These are phyloP conservation scores for Dolichomitus sp. DNA, from an alignment of 2,888 invertebrate species.

Conservation along the genomic window DNA sequence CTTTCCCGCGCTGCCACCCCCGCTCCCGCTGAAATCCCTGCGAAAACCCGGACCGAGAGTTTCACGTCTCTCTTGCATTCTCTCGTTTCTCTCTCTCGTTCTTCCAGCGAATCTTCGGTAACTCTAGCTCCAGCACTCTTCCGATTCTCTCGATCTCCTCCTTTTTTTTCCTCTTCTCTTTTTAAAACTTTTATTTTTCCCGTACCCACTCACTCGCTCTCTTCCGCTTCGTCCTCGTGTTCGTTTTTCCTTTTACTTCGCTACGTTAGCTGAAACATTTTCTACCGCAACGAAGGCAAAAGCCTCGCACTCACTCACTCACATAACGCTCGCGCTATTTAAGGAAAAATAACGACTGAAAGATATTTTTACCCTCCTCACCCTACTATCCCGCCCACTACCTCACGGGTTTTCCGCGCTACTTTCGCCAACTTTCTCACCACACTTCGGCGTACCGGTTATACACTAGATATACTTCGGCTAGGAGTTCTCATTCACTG, in stretches of 20 bases:
- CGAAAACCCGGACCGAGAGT: conserved; percentile 63
- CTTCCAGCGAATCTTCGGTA: conserved; percentile 49
- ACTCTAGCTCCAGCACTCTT: conserved; percentile 51
- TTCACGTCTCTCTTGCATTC: conserved; percentile 46
- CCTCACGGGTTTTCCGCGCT: conserved; percentile 40
- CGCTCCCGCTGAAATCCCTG: conserved; percentile 67
- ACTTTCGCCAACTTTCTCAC: conserved; percentile 54
- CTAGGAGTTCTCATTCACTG: conserved; percentile 10
- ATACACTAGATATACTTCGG: conserved; percentile 28
- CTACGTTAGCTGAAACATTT: conserved; percentile 63
- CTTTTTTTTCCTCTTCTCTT: conserved; percentile 27
- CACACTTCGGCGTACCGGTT: conserved; percentile 28
- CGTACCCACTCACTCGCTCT: conserved; percentile 49
- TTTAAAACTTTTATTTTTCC: conserved; percentile 35
- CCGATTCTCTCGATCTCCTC: conserved; percentile 64
- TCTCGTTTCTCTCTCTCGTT: conserved; percentile 43
- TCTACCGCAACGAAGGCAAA: conserved; percentile 59
- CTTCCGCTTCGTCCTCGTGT: neutral
- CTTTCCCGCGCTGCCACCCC: conserved; percentile 67
- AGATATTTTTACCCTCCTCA: conserved; percentile 66
- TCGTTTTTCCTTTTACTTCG: conserved; percentile 46
- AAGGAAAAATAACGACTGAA: conserved; percentile 75
- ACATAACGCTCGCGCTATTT: conserved; percentile 66
- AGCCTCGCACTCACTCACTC: conserved; percentile 52
- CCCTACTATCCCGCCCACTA: conserved; percentile 2